A percentile compares a stretch with the other conserved stretches of the same genome.
phyloP scores from a whole-genome alignment of 2,113 vertebrate genomes.

The Cyphomyrus plagiostoma region DNA sequence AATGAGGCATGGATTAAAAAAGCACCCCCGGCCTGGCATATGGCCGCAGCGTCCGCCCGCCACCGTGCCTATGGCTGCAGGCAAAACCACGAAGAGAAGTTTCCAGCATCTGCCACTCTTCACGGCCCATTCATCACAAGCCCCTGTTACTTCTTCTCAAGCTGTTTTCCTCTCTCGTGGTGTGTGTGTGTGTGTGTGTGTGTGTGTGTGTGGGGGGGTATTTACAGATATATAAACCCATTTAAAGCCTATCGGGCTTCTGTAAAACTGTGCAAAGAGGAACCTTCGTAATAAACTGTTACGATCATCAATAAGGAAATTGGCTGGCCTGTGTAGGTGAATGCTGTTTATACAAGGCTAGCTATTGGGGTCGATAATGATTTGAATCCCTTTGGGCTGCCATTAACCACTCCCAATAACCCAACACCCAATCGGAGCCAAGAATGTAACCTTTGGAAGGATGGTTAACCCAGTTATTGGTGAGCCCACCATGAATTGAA shows the following conservation, averaged over 20 bases:
- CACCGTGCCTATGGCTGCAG: background rate
- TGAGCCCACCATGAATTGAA: background rate
- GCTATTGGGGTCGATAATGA: background rate
- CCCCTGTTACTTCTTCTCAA: constrained; percentile 3
- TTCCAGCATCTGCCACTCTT: background rate
- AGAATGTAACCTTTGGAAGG: background rate
- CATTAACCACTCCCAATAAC: background rate
- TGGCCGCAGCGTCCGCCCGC: background rate
- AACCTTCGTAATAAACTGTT: background rate
- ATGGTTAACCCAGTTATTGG: background rate
- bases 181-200: background rate
- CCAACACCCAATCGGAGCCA: background rate
- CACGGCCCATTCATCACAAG: background rate
- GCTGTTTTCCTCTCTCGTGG: background rate
- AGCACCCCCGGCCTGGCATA: background rate
- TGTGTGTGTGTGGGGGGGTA: background rate
- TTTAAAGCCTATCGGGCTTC: background rate
- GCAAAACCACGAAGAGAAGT: background rate
- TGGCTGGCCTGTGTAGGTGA: background rate
- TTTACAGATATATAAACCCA: background rate
- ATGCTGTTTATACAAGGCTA: background rate
- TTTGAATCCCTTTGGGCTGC: background rate
- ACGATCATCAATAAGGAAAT: background rate
- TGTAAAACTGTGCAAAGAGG: background rate
- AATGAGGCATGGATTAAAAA: background rate